Evolutionary conservation across 1,140 invertebrate genomes (phyloP).

Genomic region (Wasmannia auropunctata): DNA sequence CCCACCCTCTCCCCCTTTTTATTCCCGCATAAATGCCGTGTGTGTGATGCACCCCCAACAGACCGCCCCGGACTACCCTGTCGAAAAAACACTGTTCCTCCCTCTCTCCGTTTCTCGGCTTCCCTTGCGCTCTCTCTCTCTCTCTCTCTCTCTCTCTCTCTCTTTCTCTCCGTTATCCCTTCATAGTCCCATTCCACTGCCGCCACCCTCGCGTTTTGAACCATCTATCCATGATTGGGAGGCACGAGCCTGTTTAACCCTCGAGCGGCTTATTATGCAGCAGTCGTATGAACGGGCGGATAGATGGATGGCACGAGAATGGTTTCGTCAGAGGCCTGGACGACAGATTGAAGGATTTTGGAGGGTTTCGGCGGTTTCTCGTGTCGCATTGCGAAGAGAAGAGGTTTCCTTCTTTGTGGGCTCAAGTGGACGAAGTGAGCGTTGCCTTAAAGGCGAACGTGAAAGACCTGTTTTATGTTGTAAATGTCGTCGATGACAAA

Average conservation of each 20-base stretch:
- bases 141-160: not conserved
- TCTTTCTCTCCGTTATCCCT: not conserved
- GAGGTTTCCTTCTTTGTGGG: constrained; percentile 44
- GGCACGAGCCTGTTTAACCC: constrained; percentile 74
- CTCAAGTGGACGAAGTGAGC: constrained; percentile 14
- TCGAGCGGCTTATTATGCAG: constrained; percentile 77
- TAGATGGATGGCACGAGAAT: constrained; percentile 72
- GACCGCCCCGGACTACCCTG: constrained; percentile 71
- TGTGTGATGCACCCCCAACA: constrained; percentile 78
- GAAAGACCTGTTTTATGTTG: constrained; percentile 44
- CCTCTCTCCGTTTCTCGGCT: not conserved
- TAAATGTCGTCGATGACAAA: constrained; percentile 42
- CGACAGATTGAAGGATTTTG: constrained; percentile 72
- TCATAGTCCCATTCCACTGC: constrained; percentile 32
- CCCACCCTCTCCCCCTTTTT: constrained; percentile 41
- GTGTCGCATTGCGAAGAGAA: constrained; percentile 23
- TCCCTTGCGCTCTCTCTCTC: not conserved
- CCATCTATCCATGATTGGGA: constrained; percentile 63
- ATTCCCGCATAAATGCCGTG: constrained; percentile 73
- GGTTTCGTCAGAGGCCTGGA: constrained; percentile 66
- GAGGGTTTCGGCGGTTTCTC: constrained; percentile 63
- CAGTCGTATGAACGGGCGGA: constrained; percentile 61
- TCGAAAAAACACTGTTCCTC: constrained; percentile 64
- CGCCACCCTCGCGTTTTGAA: constrained; percentile 49
- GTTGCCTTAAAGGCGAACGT: not conserved